phyloP scores from a whole-genome alignment of 2,888 invertebrate species.

The Candidula unifasciata region DNA sequence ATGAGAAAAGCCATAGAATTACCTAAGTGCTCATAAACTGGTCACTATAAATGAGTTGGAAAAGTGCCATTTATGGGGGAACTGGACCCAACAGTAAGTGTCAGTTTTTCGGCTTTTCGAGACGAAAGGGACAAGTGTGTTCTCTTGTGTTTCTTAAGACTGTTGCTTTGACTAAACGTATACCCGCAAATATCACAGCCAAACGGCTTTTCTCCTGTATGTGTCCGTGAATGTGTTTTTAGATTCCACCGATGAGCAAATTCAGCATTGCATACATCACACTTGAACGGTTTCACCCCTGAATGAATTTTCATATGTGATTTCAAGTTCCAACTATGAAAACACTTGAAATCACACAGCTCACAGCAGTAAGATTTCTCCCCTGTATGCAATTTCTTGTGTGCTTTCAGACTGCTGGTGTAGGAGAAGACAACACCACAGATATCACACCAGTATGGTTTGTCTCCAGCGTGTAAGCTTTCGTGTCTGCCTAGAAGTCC shows the following conservation, averaged over 20 bases:
- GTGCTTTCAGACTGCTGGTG: background rate
- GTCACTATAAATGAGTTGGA: too few relatives aligned
- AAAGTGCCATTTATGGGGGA: too few relatives aligned
- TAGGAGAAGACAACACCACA: background rate
- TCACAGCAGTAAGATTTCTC: conserved; percentile 43
- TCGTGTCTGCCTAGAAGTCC: conserved; percentile 18
- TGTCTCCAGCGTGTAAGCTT: conserved; percentile 13
- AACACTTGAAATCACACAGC: conserved; percentile 37
- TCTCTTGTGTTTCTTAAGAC: conserved; percentile 12
- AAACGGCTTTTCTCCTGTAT: conserved; percentile 50
- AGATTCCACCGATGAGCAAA: conserved; percentile 32
- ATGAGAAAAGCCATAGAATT: too few relatives aligned
- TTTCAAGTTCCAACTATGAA: conserved; percentile 23
- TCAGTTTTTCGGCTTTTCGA: too few relatives aligned
- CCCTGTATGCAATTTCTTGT: conserved; percentile 40
- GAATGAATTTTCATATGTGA: conserved; percentile 44
- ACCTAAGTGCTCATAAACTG: too few relatives aligned
- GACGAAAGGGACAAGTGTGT: too few relatives aligned
- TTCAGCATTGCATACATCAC: conserved; percentile 5
- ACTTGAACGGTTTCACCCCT: conserved; percentile 46
- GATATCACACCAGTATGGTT: conserved; percentile 31
- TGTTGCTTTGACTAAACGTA: background rate
- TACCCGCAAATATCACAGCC: conserved; percentile 26
- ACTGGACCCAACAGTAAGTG: too few relatives aligned
- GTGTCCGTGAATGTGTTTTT: conserved; percentile 40